A percentile compares a stretch with the other conserved stretches of the same genome.
Evolutionary conservation across 2,797 vertebrate species (phyloP).

Genomic region (Enteromius fasciolatus): DNA sequence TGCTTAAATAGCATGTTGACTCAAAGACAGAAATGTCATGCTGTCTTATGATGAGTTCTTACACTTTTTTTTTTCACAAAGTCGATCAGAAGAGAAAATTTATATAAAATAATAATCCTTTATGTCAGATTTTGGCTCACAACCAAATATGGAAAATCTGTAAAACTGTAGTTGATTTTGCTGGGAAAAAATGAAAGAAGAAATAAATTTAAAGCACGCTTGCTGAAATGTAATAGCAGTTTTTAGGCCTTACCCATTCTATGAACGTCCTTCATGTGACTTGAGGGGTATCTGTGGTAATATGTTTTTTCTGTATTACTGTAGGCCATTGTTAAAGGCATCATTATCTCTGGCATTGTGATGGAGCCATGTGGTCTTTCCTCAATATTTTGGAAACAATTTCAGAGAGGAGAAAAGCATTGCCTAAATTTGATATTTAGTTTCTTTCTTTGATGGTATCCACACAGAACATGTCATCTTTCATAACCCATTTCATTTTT

Average conservation of each 20-base stretch:
- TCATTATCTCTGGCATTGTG: conserved; percentile 24
- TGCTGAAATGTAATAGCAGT: conserved; percentile 1
- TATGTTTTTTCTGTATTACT: background rate
- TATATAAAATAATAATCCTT: background rate
- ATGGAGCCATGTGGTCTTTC: conserved; percentile 14
- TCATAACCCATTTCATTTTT: conserved; percentile 45
- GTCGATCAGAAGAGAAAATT: background rate
- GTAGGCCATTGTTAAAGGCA: conserved; percentile 3
- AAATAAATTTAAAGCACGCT: background rate
- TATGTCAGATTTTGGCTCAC: background rate
- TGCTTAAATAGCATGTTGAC: background rate
- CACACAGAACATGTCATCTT: conserved; percentile 26
- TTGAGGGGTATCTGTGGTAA: background rate
- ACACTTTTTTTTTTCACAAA: background rate
- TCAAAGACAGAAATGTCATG: background rate
- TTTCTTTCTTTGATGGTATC: conserved; percentile 27
- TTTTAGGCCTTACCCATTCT: background rate
- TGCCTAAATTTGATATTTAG: conserved; percentile 17
- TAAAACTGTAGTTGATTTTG: background rate
- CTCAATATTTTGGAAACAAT: conserved; percentile 26
- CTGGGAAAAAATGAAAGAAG: background rate
- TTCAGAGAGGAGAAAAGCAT: conserved; percentile 30
- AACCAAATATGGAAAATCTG: background rate
- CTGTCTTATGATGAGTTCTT: background rate
- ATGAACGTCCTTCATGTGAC: background rate